A percentile compares a stretch with the other conserved stretches of the same genome.
Conservation (phyloP, 2,113 vertebrate species). For the Leptobrachium leishanense region DNA sequence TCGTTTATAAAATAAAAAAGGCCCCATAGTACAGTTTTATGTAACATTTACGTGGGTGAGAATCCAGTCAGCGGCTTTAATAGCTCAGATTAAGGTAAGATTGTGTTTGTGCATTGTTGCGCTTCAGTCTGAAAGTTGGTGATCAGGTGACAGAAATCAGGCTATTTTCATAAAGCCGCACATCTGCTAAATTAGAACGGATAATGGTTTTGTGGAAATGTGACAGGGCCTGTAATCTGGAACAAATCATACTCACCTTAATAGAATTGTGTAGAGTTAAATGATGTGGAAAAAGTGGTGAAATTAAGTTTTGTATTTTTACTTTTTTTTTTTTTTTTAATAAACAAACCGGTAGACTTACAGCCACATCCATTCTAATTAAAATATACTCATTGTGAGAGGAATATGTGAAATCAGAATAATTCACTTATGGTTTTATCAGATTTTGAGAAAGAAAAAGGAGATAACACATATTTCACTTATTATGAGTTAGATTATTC, state of each 20-base stretch:
- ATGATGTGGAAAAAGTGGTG: background rate
- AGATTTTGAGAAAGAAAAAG: too few species aligned
- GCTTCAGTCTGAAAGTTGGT: background rate
- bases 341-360: background rate
- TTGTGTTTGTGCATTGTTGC: background rate
- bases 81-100: background rate
- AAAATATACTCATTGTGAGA: background rate
- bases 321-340: background rate
- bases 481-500: too few species aligned
- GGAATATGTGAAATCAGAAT: too few species aligned
- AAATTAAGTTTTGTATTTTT: background rate
- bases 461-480: too few species aligned
- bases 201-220: background rate
- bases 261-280: background rate
- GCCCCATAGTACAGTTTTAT: too few species aligned
- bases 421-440: too few species aligned
- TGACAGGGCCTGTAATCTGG: background rate
- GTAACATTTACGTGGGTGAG: too few species aligned
- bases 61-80: background rate
- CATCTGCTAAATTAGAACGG: constrained; percentile 3
- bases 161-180: background rate
- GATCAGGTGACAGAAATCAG: background rate
- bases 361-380: background rate
- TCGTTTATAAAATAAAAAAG: too few species aligned
- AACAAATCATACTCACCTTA: constrained; percentile 4